Conservation (phyloP, 2,797 vertebrate species). For the Cyprinella venusta region DNA sequence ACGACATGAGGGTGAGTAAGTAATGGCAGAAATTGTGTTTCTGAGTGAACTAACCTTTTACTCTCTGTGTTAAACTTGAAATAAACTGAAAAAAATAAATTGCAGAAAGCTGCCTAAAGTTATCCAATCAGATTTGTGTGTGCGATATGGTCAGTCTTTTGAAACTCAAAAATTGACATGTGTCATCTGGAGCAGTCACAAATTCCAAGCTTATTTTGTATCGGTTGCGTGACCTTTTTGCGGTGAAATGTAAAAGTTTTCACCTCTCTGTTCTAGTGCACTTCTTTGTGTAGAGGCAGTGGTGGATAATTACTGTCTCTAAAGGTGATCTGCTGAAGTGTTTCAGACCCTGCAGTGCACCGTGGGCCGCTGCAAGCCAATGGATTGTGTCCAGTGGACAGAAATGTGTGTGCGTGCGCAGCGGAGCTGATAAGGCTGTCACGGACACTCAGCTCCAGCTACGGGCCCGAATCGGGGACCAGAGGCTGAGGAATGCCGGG, state of each 20-base stretch:
- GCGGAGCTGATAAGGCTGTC: conserved; percentile 58
- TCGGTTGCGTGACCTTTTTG: conserved; percentile 27
- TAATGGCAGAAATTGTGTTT: too few relatives aligned
- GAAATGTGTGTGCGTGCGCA: conserved; percentile 36
- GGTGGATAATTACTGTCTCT: conserved; percentile 60
- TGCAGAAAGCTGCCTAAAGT: neutral
- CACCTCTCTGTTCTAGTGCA: conserved; percentile 27
- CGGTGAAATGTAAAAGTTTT: neutral
- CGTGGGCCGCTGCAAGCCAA: conserved; percentile 51
- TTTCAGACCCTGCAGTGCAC: conserved; percentile 54
- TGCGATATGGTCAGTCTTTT: neutral
- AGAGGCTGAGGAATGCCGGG: conserved; percentile 56
- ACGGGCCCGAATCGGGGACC: conserved; percentile 38
- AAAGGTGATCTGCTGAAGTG: conserved; percentile 61
- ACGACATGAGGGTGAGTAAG: too few relatives aligned
- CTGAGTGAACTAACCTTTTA: too few relatives aligned
- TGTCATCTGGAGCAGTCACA: neutral
- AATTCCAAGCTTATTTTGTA: neutral
- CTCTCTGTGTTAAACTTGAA: neutral
- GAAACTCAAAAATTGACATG: neutral
- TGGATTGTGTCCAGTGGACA: conserved; percentile 59
- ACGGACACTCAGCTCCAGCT: conserved; percentile 54
- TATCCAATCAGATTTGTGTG: neutral
- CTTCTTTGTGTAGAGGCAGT: conserved; percentile 45
- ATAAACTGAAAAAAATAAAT: too few relatives aligned